Evolutionary conservation across 2,113 vertebrate species (phyloP).

Genomic region (Electrona antarctica): DNA sequence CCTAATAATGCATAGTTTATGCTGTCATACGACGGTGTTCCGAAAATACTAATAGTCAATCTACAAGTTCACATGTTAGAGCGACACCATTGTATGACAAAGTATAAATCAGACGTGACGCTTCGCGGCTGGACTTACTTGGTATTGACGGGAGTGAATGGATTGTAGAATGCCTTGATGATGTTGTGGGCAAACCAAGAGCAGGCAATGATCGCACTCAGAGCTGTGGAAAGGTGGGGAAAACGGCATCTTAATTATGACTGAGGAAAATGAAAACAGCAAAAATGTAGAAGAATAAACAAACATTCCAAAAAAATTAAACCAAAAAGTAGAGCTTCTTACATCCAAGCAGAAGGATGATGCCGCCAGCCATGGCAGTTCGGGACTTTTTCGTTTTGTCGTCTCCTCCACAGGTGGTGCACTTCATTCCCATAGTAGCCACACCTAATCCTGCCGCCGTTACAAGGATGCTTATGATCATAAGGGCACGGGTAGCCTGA

Average conservation of each 20-base stretch:
- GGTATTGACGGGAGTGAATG: conserved; percentile 79
- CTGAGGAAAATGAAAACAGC: background rate
- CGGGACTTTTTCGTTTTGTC: conserved; percentile 84
- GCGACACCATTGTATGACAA: no score
- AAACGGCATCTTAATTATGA: background rate
- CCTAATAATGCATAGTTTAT: no score
- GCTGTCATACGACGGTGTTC: no score
- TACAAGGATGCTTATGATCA: conserved; percentile 84
- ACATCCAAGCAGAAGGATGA: conserved; percentile 84
- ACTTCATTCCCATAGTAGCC: conserved; percentile 90
- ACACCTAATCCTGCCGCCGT: conserved; percentile 74
- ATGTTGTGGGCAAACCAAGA: conserved; percentile 86
- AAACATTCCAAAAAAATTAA: background rate
- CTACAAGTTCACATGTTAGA: no score
- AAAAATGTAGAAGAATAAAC: background rate
- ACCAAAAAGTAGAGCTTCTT: conserved; percentile 28
- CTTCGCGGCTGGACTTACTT: conserved; percentile 80
- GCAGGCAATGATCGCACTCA: conserved; percentile 81
- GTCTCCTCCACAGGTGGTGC: conserved; percentile 87
- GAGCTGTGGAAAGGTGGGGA: conserved; percentile 67
- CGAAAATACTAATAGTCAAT: no score
- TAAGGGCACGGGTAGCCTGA: conserved; percentile 88
- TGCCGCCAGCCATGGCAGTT: conserved; percentile 85
- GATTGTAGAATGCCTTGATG: conserved; percentile 84
- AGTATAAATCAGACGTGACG: no score